Base-by-base conservation (phyloP, 1,140 invertebrate species). In the Philopotamus ludificatus region DNA sequence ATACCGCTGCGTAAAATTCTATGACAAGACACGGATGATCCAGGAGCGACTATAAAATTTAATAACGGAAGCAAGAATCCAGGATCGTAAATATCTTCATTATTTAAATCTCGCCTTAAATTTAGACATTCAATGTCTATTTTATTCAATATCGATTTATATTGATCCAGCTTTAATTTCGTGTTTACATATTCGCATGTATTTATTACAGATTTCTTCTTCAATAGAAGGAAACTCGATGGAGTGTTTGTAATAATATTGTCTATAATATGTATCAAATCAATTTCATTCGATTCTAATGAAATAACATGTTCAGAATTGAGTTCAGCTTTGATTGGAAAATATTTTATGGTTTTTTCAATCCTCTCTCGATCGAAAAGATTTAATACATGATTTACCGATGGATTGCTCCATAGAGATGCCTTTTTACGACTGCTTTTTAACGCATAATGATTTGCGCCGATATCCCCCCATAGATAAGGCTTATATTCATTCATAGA, bases 381-480 rank as follows among this genome's bases (percentile, higher is more conserved):
- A 69, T 89, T 87, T 49, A 93, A 74, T 18, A 93, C 83, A 78
- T 92, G 86, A 28, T 83, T 82, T 12, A 85, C 81, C 45, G 85
- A 86, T 0, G 88, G 88, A 76, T 88, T 86, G 66, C 85, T 84
- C 84, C 81, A 89, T 44, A 89, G 74, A 18, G 82, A 81, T 7
- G 74, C 74, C 71, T 20, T 71, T 15, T 65, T 77, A 80, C 68
- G 84, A 80, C 70, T 86, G 81, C 61, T 84, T 72, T 85, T 82
- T 0, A 91, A 78, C 10, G 87, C 86, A 70, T 92, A 92, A 74
- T 90, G 85, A 26, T 83, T 85, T 9, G 88, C 85, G 0, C 90
- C 91, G 12, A 86, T 84, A 72, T 85, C 84, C 3, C 92, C 90
- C 86, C 89, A 93, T 0, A 93, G 77, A 71, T 88, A 93, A 10